Base-by-base conservation (phyloP, 2,888 invertebrate species). In the Synergus gifuensis region DNA sequence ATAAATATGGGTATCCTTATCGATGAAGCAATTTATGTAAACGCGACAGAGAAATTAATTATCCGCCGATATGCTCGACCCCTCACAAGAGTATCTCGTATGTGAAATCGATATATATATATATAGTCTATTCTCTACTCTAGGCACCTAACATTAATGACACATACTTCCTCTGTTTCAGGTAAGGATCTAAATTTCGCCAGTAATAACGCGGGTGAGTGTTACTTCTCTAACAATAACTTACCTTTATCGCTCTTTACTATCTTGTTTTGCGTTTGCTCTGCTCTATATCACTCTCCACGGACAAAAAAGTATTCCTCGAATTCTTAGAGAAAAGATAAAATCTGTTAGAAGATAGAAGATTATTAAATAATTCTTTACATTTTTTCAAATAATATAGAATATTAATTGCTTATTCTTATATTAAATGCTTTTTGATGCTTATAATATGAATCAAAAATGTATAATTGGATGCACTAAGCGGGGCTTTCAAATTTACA, bases 161-260 rank as follows among this genome's bases (percentile, higher is more conserved):
- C 76, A 28, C 78, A n/a, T 77, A 64, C 77, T 85, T 85, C 76
- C 82, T 84, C 73, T 82, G 88, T 92, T 91, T 78, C 88, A 92
- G 92, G 91, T 92, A 92, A 92, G 92, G 91, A 91, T 91, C 90
- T 88, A 89, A 91, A 89, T 92, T 91, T 89, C 90, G 88, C 89
- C 89, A 91, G 89, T 91, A 91, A 90, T 89, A 90, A 89, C 85
- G 89, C 89, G 86, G 92, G 92, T 92, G 91, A 92, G 92, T 92
- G 88, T 89, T 87, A 85, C 84, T 84, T 88, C 82, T 86, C 87
- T 90, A 89, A 89, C 89, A 85, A 84, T 86, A 79, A 84, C 84
- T 79, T 83, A 78, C 82, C 84, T 83, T 84, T 82, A 80, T 66
- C 62, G 79, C 79, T 77, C 40, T 81, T 81, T 62, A 28, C 36